Evolutionary conservation across 2,888 invertebrate genomes (phyloP), one percentile per base, ranked within the genome.

Genomic region (Stegana nigrithorax): DNA sequence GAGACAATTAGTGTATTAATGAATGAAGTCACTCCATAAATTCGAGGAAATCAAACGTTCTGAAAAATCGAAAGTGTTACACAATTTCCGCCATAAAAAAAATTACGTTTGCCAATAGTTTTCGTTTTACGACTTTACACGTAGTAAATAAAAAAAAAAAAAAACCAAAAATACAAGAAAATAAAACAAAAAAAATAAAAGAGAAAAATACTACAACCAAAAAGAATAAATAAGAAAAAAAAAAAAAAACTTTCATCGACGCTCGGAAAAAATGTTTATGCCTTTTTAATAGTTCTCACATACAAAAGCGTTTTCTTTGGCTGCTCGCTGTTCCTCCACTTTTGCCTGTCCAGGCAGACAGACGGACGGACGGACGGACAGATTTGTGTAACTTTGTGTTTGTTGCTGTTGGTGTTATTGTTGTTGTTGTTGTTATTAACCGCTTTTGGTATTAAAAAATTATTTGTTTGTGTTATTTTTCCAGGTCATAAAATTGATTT

Each of bases 251-350:
- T 78, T 72, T 71, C 44, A 44, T 42, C 45, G 61, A n/a, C 65
- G 60, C 47, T 60, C 26, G 29, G 44, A 59, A 50, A 61, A 47
- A 51, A 71, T 71, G 47, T 81, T 82, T 82, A 82, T 81, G 80
- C 75, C 78, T 79, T 83, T 82, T 82, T 82, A 82, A 82, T 82
- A 82, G 82, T 82, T 81, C 81, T 81, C 83, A 82, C 82, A 81
- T 79, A 71, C 71, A 32, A 58, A 32, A 58, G 4, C n/a, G n/a
- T n/a, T n/a, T n/a, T n/a, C n/a, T n/a, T n/a, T n/a, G n/a, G n/a
- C n/a, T n/a, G n/a, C n/a, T 36, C 2, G 10, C 36, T 36, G 1
- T 36, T 36, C 10, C n/a, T 14, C 42, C 42, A 6, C 42, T 42
- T 8, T 14, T 14, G 42, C 42, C 2, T 1, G 3, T n/a, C 12